Evolutionary conservation across 2,888 invertebrate genomes (phyloP).

Genomic region (Erpobdella octoculata): DNA sequence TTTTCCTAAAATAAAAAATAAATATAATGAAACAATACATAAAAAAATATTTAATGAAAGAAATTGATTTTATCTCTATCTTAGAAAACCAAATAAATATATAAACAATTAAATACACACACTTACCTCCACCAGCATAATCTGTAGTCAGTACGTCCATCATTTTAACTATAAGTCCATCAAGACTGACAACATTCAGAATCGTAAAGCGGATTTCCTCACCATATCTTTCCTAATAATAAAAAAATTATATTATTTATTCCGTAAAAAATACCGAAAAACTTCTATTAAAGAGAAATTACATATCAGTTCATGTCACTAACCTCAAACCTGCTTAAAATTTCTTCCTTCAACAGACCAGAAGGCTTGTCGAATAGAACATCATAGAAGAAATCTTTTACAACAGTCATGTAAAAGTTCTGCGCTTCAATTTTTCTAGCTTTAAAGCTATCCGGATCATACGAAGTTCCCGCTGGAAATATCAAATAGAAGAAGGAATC

Average conservation of each 20-base stretch:
- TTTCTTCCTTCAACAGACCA: slow-evolving; percentile 1
- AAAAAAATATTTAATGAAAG: too few relatives aligned
- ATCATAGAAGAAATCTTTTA: slow-evolving; percentile 17
- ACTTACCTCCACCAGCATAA: neutral
- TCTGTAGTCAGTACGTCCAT: neutral
- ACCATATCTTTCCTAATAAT: neutral
- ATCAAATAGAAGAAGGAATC: too few relatives aligned
- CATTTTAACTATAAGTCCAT: neutral
- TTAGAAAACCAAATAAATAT: too few relatives aligned
- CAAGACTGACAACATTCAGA: neutral
- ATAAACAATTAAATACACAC: neutral
- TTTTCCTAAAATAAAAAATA: too few relatives aligned
- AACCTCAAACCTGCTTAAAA: neutral
- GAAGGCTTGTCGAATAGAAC: neutral
- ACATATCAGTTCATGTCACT: neutral
- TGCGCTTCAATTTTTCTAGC: neutral
- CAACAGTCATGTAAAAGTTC: neutral
- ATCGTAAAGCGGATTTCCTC: neutral
- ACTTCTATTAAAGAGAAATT: neutral
- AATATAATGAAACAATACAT: too few relatives aligned
- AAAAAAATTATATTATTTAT: neutral
- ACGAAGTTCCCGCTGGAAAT: neutral
- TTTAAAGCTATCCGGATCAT: neutral
- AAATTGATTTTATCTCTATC: too few relatives aligned
- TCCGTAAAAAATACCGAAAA: neutral